These are phyloP conservation scores for Apeltes quadracus DNA, from an alignment of 2,113 vertebrate genomes.

Conservation along the genomic window DNA sequence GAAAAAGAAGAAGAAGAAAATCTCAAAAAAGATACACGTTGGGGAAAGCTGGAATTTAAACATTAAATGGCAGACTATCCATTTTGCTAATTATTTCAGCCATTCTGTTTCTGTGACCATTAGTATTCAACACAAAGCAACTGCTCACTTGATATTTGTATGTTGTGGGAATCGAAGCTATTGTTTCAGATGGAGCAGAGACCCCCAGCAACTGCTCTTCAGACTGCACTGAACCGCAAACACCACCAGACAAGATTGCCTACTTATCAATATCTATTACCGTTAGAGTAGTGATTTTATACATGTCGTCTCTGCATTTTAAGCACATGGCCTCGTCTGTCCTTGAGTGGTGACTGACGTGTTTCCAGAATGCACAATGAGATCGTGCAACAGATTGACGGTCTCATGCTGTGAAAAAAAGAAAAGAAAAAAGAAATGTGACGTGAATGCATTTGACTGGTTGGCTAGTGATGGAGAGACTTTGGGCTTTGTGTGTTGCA, in stretches of 20 bases:
- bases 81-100: not conserved
- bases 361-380: slow-evolving; percentile 62
- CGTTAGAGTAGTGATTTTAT: slow-evolving; percentile 50
- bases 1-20: not conserved
- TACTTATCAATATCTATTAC: slow-evolving; percentile 61
- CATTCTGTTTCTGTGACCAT: not conserved
- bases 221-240: slow-evolving; percentile 28
- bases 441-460: slow-evolving; percentile 39
- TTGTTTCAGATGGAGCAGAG: slow-evolving; percentile 2
- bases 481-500: slow-evolving; percentile 44
- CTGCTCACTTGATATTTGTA: slow-evolving; percentile 1
- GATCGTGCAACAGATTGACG: slow-evolving; percentile 39
- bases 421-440: not conserved
- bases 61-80: not conserved
- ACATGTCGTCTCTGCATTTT: slow-evolving; percentile 49
- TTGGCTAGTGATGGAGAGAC: slow-evolving; percentile 44
- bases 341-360: slow-evolving; percentile 59
- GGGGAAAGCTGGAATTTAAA: not conserved
- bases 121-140: not conserved
- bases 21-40: not conserved
- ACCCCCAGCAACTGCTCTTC: not conserved
- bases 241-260: slow-evolving; percentile 33
- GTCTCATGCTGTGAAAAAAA: slow-evolving; percentile 16
- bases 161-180: slow-evolving; percentile 16
- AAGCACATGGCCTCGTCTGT: slow-evolving; percentile 34